Evolutionary conservation across 2,888 invertebrate species (phyloP).

Genomic region (Drosophila melanosoma): DNA sequence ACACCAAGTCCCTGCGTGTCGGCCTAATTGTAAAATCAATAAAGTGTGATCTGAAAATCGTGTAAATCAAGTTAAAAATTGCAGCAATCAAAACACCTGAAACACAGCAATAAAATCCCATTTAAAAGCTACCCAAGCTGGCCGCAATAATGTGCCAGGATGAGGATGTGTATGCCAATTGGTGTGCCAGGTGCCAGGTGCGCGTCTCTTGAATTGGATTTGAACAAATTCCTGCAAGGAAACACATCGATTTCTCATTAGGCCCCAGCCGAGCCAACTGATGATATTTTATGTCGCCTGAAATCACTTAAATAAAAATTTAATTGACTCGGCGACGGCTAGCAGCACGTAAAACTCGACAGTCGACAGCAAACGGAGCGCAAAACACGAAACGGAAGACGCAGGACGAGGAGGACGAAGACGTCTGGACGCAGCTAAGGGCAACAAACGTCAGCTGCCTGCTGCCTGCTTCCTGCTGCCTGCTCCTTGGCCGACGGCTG

Average conservation of each 20-base stretch:
- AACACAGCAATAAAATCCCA: slow-evolving; percentile 80
- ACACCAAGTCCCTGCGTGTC: neutral
- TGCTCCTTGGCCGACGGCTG: slow-evolving; percentile 9
- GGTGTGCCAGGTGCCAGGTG: slow-evolving; percentile 23
- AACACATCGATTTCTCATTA: slow-evolving; percentile 81
- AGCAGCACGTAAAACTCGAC: slow-evolving; percentile 27
- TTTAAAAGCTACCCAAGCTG: slow-evolving; percentile 64
- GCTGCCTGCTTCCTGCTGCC: slow-evolving; percentile 22
- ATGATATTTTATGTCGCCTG: slow-evolving; percentile 74
- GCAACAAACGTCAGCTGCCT: slow-evolving; percentile 24
- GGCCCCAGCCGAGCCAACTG: slow-evolving; percentile 31
- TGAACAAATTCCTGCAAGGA: slow-evolving; percentile 63
- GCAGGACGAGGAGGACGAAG: slow-evolving; percentile 27
- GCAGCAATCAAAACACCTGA: slow-evolving; percentile 78
- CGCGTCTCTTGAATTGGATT: slow-evolving; percentile 67
- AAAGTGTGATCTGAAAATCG: slow-evolving; percentile 61
- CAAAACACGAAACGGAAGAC: slow-evolving; percentile 70
- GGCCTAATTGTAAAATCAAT: slow-evolving; percentile 81
- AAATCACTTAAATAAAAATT: slow-evolving; percentile 79
- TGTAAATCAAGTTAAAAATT: slow-evolving; percentile 81
- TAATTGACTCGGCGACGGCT: slow-evolving; percentile 69
- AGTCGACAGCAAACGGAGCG: slow-evolving; percentile 55
- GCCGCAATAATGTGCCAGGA: slow-evolving; percentile 30
- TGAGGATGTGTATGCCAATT: slow-evolving; percentile 54
- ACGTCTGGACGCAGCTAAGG: slow-evolving; percentile 18